Evolutionary conservation across 1,140 invertebrate species (phyloP), one percentile per base, ranked within the genome.

Genomic region (Bombus difficillimus): DNA sequence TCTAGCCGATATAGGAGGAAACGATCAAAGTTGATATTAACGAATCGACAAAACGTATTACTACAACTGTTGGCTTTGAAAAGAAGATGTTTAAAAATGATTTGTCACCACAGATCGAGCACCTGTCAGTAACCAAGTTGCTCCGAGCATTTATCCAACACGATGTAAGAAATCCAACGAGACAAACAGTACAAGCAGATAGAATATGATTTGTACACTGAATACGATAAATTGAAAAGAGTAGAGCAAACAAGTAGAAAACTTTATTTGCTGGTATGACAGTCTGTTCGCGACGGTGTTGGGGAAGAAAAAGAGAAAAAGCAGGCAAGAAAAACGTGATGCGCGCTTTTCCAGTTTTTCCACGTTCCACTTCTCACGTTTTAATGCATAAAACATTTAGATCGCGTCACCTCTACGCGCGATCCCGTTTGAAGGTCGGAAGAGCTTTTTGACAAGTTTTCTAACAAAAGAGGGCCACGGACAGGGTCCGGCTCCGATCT

Each of bases 301-400:
- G 34, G 34, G 32, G 0, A 32, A 18, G 34, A 66, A 32, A 13
- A 10, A 34, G 41, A 22, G 8, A 32, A 13, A 47, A 47, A 34
- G 32, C 2, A 18, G 34, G 41, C 6, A 15, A 25, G 43, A 34
- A 12, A 13, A 12, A 5, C 59, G 13, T n/a, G 47, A 22, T 8
- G 32, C 41, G 28, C 25, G 72, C 53, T 83, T 83, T 83, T 75
- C 69, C 81, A 57, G 59, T 43, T 53, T 81, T 81, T 73, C 80
- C 53, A 59, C 81, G 81, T 83, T 75, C 81, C 59, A 83, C 68
- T 83, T 83, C 81, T 73, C 62, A 34, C 64, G 72, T 76, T 83
- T 83, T 83, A 83, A 83, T 83, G 81, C 81, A 83, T 83, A 76
- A 83, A 83, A 83, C 81, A 83, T 83, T 76, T 83, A 32, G 71